phyloP scores from a whole-genome alignment of 2,113 vertebrate species.

The Otus sunia region DNA sequence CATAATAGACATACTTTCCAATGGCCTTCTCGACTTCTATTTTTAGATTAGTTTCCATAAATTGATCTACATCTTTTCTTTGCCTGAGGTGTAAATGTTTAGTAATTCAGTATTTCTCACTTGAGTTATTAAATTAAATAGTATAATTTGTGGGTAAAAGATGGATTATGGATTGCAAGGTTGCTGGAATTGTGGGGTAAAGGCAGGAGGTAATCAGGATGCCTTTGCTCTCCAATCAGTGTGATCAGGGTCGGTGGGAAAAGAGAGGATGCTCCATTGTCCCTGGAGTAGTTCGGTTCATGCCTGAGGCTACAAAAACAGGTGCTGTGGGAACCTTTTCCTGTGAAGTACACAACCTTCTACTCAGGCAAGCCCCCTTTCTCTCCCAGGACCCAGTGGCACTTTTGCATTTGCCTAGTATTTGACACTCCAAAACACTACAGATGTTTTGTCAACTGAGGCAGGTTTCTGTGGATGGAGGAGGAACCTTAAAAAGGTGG shows the following conservation, averaged over 20 bases:
- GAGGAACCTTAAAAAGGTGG: neutral
- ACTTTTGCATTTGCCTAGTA: neutral
- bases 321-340: neutral
- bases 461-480: too few relatives aligned
- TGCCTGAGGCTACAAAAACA: neutral
- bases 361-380: neutral
- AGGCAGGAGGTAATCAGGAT: neutral
- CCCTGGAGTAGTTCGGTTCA: neutral
- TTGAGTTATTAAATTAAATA: neutral
- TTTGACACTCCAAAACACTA: neutral
- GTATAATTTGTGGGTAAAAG: neutral
- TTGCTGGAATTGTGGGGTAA: neutral
- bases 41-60: slow-evolving; percentile 13
- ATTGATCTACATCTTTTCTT: neutral
- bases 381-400: neutral
- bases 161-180: neutral
- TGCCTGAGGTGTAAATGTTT: neutral
- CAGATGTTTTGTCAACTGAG: neutral
- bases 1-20: neutral
- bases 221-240: neutral
- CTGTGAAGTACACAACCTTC: neutral
- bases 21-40: neutral
- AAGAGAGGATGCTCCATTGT: neutral
- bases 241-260: too few relatives aligned
- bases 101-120: neutral